phyloP scores from a whole-genome alignment of 1,140 invertebrate species.

The Tigriopus japonicus region DNA sequence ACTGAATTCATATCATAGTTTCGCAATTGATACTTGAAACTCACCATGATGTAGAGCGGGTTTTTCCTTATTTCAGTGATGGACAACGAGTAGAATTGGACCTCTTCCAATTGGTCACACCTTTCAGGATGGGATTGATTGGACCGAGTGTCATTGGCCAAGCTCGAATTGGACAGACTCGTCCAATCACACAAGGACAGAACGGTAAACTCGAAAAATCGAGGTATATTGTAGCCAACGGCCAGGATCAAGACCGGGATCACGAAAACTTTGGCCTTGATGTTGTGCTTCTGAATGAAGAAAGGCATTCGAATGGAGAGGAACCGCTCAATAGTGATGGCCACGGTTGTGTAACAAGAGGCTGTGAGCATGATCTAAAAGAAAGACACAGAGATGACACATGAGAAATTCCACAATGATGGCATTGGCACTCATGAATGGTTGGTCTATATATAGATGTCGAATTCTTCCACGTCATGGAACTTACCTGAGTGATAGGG shows the following conservation, averaged over 20 bases:
- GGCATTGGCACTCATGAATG: not conserved
- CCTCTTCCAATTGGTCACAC: too few species aligned
- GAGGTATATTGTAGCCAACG: not conserved
- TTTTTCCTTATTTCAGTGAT: not conserved
- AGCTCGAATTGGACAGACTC: too few species aligned
- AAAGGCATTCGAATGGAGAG: not conserved
- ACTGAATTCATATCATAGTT: too few species aligned
- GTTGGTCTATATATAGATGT: too few species aligned
- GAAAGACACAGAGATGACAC: not conserved
- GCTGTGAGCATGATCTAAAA: conserved; percentile 1
- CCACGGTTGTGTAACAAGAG: not conserved
- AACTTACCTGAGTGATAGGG: not conserved
- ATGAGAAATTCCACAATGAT: not conserved
- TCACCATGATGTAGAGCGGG: not conserved
- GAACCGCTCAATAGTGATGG: not conserved
- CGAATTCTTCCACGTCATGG: too few species aligned
- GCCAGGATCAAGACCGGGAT: not conserved
- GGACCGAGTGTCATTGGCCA: too few species aligned
- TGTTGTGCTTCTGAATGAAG: not conserved
- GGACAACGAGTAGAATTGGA: not conserved
- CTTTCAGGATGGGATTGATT: too few species aligned
- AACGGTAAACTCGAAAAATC: not conserved
- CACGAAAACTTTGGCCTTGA: not conserved
- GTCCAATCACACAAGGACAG: not conserved
- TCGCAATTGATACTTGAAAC: too few species aligned